Evolutionary conservation across 2,888 invertebrate genomes (phyloP).

Genomic region (Drosophila quinaria): DNA sequence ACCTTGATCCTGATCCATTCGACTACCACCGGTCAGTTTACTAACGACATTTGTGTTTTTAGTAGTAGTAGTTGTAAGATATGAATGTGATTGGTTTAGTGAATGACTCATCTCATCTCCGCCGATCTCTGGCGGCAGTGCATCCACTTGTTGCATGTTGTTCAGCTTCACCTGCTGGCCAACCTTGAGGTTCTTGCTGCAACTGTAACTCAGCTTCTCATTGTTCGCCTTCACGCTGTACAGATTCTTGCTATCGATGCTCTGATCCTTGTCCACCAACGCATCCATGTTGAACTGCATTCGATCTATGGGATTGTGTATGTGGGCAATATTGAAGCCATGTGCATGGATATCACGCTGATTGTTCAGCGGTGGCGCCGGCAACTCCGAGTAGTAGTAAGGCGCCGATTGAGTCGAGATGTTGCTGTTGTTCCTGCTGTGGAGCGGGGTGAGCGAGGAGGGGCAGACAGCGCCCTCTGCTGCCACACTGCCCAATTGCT

Average conservation of each 20-base stretch:
- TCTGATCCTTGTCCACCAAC: constrained; percentile 88
- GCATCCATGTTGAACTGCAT: constrained; percentile 87
- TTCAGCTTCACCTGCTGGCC: constrained; percentile 67
- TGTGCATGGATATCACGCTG: constrained; percentile 88
- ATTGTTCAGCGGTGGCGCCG: constrained; percentile 88
- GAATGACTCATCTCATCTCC: constrained; percentile 36
- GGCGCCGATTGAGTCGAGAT: constrained; percentile 90
- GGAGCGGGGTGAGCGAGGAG: constrained; percentile 85
- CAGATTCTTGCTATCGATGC: constrained; percentile 85
- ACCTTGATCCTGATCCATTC: constrained; percentile 42
- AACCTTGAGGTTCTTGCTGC: constrained; percentile 76
- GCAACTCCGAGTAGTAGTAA: constrained; percentile 93
- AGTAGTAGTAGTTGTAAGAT: constrained; percentile 61
- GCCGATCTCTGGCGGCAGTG: constrained; percentile 35
- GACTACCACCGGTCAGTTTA: constrained; percentile 72
- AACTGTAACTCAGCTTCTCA: constrained; percentile 83
- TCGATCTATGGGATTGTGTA: constrained; percentile 87
- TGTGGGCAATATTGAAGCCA: constrained; percentile 81
- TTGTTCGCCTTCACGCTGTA: constrained; percentile 83
- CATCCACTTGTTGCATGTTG: constrained; percentile 38
- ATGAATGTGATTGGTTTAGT: constrained; percentile 71
- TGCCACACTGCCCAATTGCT: constrained; percentile 69
- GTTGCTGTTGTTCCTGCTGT: constrained; percentile 88
- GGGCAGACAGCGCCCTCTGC: constrained; percentile 51
- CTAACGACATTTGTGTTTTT: constrained; percentile 77